Base-by-base conservation (phyloP, 2,113 vertebrate species). In the Thomomys bottae region DNA sequence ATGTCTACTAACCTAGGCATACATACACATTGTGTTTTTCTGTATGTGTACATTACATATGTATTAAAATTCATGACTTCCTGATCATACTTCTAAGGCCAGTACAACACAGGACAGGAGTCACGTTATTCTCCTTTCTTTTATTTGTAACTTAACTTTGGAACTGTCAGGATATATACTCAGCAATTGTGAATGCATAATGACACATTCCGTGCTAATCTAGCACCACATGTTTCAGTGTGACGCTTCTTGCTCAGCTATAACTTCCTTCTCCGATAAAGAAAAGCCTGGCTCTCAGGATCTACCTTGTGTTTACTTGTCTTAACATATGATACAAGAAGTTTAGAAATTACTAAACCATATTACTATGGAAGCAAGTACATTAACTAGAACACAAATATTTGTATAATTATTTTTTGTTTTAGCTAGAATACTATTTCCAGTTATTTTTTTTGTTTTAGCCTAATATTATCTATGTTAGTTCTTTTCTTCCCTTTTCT, bases 391-490 rank as follows among this genome's bases (percentile, higher is more conserved):
- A 82, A 17, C 63, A 75, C 28, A 12, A 88, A 14, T 86, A 84
- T 84, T 88, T 88, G 17, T 90, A 40, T 32, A 38, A 12, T 85
- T 72, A 78, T 64, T 84, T 94, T 78, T 71, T 32, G 30, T 89
- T 94, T 94, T 64, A 66, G n/a, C 59, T 81, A 78, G 71, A 61
- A 92, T 80, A 71, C 24, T 77, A 38, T 89, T 83, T 70, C 66
- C 57, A 78, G 49, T 84, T 80, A 49, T 15, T 54, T 15, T 54
- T 94, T 78, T 71, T 32, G 30, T 89, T 94, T 94, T 64, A 70
- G n/a, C 59, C 78, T 81, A 79, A 61, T 54, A 76, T 30, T 77
- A n/a, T 89, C 79, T 88, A 42, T 84, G 2, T 68, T 89, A 73
- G 45, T 32, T 76, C 59, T 12, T 82, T 89, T n/a, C 66, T 45